Conservation (phyloP, 1,140 invertebrate species). For the Ceratina australensis region DNA sequence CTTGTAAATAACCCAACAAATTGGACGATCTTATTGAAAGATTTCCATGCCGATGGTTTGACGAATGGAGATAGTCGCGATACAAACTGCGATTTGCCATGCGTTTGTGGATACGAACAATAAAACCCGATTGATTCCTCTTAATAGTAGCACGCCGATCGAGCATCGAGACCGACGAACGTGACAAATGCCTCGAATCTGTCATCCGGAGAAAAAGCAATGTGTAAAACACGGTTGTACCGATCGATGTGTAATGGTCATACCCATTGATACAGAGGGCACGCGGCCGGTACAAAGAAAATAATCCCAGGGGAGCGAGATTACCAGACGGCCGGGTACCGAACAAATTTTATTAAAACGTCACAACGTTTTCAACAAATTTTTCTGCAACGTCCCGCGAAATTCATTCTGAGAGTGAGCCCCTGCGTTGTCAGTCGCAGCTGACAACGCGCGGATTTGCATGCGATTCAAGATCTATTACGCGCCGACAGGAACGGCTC, state of each 20-base stretch:
- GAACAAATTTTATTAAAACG: slow-evolving; percentile 12
- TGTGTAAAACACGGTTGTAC: not conserved
- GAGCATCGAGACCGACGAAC: not conserved
- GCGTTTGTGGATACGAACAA: not conserved
- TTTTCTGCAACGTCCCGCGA: not conserved
- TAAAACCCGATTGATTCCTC: slow-evolving; percentile 14
- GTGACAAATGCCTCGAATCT: slow-evolving; percentile 29
- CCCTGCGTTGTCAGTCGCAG: slow-evolving; percentile 54
- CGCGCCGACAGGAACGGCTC: not conserved
- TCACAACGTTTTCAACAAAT: not conserved
- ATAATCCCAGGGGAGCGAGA: too few relatives aligned
- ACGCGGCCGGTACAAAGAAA: not conserved
- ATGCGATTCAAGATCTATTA: slow-evolving; percentile 54
- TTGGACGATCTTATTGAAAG: too few relatives aligned
- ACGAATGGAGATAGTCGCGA: not conserved
- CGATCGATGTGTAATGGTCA: slow-evolving; percentile 13
- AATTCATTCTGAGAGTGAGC: slow-evolving; percentile 39
- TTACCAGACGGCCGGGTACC: not conserved
- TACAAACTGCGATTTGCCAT: not conserved
- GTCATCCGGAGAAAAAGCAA: slow-evolving; percentile 27
- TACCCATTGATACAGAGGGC: not conserved
- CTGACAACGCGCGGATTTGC: slow-evolving; percentile 58
- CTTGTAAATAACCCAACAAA: too few relatives aligned
- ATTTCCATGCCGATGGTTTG: not conserved
- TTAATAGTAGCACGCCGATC: slow-evolving; percentile 10